Evolutionary conservation across 2,888 invertebrate species (phyloP).

Genomic region (Troglohyphantes excavatus): DNA sequence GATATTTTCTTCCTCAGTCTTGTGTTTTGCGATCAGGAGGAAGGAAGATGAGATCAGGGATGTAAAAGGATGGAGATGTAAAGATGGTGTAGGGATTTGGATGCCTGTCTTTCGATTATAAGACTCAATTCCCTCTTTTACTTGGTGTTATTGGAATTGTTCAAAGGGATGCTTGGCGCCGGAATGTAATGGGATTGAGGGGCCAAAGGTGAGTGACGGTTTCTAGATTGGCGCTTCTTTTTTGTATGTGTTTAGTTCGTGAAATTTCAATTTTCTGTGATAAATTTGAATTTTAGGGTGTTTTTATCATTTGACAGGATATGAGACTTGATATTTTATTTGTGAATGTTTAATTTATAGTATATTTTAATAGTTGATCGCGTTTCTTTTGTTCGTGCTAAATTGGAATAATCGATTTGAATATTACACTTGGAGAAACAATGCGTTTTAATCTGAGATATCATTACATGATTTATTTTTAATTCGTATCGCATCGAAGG

Average conservation of each 20-base stretch:
- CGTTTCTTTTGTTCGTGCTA: too few relatives aligned
- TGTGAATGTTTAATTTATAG: too few relatives aligned
- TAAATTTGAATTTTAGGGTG: too few relatives aligned
- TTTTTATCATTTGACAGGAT: too few relatives aligned
- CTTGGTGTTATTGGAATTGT: neutral
- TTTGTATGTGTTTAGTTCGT: neutral
- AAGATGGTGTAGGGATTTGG: neutral
- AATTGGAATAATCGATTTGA: too few relatives aligned
- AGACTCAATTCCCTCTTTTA: neutral
- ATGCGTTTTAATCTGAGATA: too few relatives aligned
- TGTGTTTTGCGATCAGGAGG: slow-evolving; percentile 10
- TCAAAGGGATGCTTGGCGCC: neutral
- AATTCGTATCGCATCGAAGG: too few relatives aligned
- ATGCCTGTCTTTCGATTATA: neutral
- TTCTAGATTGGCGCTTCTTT: neutral
- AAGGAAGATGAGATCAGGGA: slow-evolving; percentile 15
- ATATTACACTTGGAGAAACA: too few relatives aligned
- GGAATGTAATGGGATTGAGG: slow-evolving; percentile 35
- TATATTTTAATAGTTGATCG: too few relatives aligned
- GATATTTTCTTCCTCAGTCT: slow-evolving; percentile 30
- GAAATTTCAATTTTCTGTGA: neutral
- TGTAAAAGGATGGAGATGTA: slow-evolving; percentile 22
- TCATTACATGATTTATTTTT: too few relatives aligned
- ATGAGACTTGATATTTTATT: too few relatives aligned
- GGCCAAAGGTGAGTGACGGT: slow-evolving; percentile 37